Evolutionary conservation across 2,888 invertebrate species (phyloP).

Genomic region (Imbricaverruca yamaguchii): DNA sequence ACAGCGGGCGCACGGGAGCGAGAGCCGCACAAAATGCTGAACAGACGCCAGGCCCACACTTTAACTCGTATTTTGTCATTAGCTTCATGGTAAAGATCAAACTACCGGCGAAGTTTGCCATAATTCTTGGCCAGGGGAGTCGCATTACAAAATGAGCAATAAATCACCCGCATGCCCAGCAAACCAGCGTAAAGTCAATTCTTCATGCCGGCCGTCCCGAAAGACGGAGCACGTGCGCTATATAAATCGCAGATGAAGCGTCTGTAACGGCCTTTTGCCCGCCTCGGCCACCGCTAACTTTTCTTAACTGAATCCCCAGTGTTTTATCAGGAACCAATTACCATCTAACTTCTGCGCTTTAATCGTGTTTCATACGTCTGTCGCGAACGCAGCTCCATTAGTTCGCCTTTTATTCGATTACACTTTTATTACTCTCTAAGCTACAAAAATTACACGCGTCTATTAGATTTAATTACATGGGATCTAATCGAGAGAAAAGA

Average conservation of each 20-base stretch:
- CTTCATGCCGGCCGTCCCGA: neutral
- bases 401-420: slow-evolving; percentile 18
- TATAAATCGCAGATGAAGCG: slow-evolving; percentile 17
- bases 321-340: slow-evolving; percentile 20
- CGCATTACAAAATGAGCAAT: neutral
- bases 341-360: slow-evolving; percentile 19
- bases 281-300: neutral
- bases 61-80: neutral
- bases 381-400: neutral
- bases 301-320: slow-evolving; percentile 15
- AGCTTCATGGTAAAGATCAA: slow-evolving; percentile 11
- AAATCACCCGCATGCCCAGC: neutral
- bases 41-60: too few species aligned
- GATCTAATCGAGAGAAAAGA: slow-evolving; percentile 16
- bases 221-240: neutral
- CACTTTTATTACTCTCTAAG: slow-evolving; percentile 21
- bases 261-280: slow-evolving; percentile 8
- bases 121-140: neutral
- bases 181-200: neutral
- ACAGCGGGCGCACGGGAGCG: neutral
- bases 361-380: slow-evolving; percentile 15
- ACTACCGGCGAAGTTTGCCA: slow-evolving; percentile 5
- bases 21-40: neutral
- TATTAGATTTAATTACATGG: slow-evolving; percentile 19
- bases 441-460: slow-evolving; percentile 8